phyloP scores from a whole-genome alignment of 2,113 vertebrate genomes.

The Chamaea fasciata region DNA sequence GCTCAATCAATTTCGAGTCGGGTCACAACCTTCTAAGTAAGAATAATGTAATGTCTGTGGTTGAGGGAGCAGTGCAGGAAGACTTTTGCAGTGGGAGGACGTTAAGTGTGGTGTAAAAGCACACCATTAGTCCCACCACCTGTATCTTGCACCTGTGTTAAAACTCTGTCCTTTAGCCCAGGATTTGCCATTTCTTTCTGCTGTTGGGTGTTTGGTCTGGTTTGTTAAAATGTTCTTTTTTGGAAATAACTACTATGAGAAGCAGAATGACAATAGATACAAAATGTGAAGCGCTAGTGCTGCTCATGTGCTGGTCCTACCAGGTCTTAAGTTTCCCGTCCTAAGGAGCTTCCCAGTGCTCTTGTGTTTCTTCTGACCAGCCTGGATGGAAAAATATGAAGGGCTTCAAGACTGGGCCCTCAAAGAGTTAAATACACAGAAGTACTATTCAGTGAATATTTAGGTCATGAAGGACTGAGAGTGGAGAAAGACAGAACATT shows the following conservation, averaged over 20 bases:
- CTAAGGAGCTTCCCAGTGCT: neutral
- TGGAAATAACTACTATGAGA: rapidly evolving
- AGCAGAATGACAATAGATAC: neutral
- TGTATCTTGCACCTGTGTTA: neutral
- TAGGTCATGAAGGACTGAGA: neutral
- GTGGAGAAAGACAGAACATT: neutral
- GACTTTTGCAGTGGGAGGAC: neutral
- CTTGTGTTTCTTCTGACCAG: neutral
- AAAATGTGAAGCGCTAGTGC: neutral
- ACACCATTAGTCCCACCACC: neutral
- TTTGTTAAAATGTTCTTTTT: neutral
- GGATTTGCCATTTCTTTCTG: neutral
- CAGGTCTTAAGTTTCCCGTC: neutral
- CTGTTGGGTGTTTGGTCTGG: neutral
- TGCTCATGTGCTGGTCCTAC: neutral
- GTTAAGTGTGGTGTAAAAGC: neutral
- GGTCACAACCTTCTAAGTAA: neutral
- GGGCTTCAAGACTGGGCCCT: neutral
- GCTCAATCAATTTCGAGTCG: neutral
- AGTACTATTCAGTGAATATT: constrained; percentile 13
- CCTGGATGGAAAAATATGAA: neutral
- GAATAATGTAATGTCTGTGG: neutral
- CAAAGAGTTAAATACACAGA: neutral
- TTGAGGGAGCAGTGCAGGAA: neutral
- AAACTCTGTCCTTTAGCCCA: neutral